A percentile compares a stretch with the other conserved stretches of the same genome.
These are phyloP conservation scores for Lepidurus arcticus DNA, from an alignment of 1,140 invertebrate genomes.

Conservation along the genomic window DNA sequence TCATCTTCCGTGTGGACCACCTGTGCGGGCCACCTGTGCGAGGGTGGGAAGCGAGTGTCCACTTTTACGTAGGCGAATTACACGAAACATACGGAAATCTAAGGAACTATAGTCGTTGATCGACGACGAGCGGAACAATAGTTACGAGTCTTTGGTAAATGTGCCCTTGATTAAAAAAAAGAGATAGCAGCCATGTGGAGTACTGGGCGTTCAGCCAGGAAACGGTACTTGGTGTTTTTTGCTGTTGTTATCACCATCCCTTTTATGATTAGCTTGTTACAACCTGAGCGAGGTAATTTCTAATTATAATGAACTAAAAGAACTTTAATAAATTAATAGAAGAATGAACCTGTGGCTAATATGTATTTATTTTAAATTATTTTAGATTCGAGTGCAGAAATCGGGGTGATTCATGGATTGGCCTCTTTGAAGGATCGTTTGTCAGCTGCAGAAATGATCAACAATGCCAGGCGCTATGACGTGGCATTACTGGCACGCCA, in stretches of 20 bases:
- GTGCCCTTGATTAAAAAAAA: background rate
- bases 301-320: background rate
- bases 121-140: background rate
- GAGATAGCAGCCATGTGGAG: background rate
- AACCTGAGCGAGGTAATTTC: background rate
- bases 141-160: background rate
- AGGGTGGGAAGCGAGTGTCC: no score
- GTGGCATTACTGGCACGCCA: background rate
- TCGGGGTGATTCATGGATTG: background rate
- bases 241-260: background rate
- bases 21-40: no score
- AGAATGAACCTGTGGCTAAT: background rate
- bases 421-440: background rate
- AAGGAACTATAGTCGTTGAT: no score
- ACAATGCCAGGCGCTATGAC: background rate
- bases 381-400: background rate
- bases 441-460: conserved; percentile 14
- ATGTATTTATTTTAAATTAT: background rate
- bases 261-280: conserved; percentile 1
- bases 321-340: background rate
- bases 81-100: no score
- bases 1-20: no score
- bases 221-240: background rate
- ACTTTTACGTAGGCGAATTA: no score
- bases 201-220: background rate